phyloP scores from a whole-genome alignment of 92 coral and sea anemone genomes.

The Epizoanthus illoricatus region DNA sequence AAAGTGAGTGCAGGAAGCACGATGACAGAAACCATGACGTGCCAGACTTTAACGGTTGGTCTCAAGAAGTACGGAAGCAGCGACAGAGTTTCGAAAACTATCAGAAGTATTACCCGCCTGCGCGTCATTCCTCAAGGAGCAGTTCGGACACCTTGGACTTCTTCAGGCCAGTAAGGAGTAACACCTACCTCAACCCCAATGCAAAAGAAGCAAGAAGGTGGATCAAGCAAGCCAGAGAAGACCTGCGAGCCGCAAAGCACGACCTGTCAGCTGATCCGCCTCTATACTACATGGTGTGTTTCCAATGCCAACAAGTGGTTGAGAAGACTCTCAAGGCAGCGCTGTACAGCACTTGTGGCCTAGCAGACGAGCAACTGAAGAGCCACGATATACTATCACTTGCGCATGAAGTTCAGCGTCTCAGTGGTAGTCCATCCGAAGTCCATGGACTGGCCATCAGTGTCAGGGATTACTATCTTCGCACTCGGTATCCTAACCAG shows the following conservation, averaged over 20 bases:
- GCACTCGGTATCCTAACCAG: constrained; percentile 78
- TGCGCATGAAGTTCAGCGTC: constrained; percentile 48
- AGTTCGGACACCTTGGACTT: not conserved
- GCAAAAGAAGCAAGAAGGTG: constrained; percentile 62
- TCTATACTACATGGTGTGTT: constrained; percentile 67
- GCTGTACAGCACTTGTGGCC: constrained; percentile 70
- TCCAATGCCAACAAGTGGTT: constrained; percentile 84
- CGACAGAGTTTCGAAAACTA: constrained; percentile 70
- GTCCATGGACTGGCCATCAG: constrained; percentile 54
- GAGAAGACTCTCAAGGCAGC: constrained; percentile 89
- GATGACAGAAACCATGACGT: not conserved
- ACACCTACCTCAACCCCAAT: constrained; percentile 52
- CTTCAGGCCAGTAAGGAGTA: constrained; percentile 12
- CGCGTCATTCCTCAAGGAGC: not conserved
- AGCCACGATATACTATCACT: constrained; percentile 70
- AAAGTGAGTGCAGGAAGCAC: constrained; percentile 41
- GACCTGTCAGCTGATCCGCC: constrained; percentile 55
- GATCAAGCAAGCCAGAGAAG: constrained; percentile 81
- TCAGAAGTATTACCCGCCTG: constrained; percentile 50
- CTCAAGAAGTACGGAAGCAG: constrained; percentile 58
- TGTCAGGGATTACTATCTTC: constrained; percentile 60
- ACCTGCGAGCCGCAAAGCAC: constrained; percentile 63
- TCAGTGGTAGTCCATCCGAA: constrained; percentile 56
- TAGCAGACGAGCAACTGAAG: constrained; percentile 71
- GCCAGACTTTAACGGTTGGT: constrained; percentile 32